A percentile compares a stretch with the other conserved stretches of the same genome.
These are phyloP conservation scores for Quadriops clusia DNA, from an alignment of 2,888 invertebrate species.

Conservation along the genomic window DNA sequence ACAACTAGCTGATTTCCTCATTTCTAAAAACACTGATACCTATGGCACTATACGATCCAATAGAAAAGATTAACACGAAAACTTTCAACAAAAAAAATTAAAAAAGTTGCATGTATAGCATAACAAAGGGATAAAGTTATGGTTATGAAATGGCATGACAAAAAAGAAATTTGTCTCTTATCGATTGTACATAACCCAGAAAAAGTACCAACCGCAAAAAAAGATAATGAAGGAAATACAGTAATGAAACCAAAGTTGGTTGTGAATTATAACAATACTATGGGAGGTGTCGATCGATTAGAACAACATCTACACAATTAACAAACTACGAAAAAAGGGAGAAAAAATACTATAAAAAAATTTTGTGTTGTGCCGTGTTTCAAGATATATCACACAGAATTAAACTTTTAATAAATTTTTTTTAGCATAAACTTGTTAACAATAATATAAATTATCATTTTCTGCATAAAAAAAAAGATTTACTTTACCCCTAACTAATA, in stretches of 20 bases:
- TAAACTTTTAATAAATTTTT: too few relatives aligned
- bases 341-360: too few relatives aligned
- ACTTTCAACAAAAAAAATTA: slow-evolving; percentile 13
- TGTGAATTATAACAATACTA: slow-evolving; percentile 20
- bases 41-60: slow-evolving; percentile 16
- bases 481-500: too few relatives aligned
- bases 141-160: slow-evolving; percentile 12
- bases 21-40: slow-evolving; percentile 14
- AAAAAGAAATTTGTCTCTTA: slow-evolving; percentile 13
- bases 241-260: slow-evolving; percentile 15
- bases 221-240: slow-evolving; percentile 9
- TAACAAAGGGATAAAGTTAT: slow-evolving; percentile 12
- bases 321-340: too few relatives aligned
- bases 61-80: slow-evolving; percentile 13
- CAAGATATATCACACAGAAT: too few relatives aligned
- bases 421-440: too few relatives aligned
- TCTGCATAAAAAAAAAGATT: too few relatives aligned
- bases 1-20: slow-evolving; percentile 13
- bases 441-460: too few relatives aligned
- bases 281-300: slow-evolving; percentile 22
- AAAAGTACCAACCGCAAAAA: slow-evolving; percentile 7
- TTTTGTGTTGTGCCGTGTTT: too few relatives aligned
- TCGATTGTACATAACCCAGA: slow-evolving; percentile 13
- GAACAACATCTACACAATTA: too few relatives aligned
- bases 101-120: slow-evolving; percentile 13